Base-by-base conservation (phyloP, 2,888 invertebrate genomes). In the Mythimna lalbum region DNA sequence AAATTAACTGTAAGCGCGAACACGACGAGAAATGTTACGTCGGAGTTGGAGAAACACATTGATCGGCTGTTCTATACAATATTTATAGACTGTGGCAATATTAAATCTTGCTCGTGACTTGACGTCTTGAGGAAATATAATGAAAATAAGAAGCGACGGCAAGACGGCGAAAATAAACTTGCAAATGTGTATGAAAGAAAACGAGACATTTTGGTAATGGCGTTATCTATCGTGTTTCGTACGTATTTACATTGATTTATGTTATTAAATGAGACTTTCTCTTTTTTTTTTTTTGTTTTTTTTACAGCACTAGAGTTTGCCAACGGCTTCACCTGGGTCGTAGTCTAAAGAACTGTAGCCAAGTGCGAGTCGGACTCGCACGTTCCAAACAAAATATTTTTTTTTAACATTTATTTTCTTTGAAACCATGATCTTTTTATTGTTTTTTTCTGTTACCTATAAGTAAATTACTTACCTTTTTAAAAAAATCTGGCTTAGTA, bases 131-230 rank as follows among this genome's bases (percentile, higher is more conserved):
- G 59, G 66, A 67, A 67, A 77, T 72, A 77, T 77, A 77, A 77
- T 73, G 61, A 78, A 83, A 74, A 63, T 84, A 74, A 66, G 59
- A 73, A 60, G 63, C 71, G 61, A 57, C 55, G 39, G 17, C 31
- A 50, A 70, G 39, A 82, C 57, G 59, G 12, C 4, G 27, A 66
- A 71, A 64, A 84, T 78, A 73, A 55, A 78, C 60, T 84, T 78
- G 55, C 56, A 78, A 81, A 81, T 84, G 27, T 53, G 52, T 65
- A n/a, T 63, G 67, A 69, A 74, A 57, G 61, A 69, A 79, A 69
- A 65, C 47, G 60, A 62, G 59, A 59, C 60, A 21, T 55, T 81
- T 81, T 31, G 52, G 67, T 72, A 81, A 83, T 81, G 27, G 53
- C 53, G 67, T 67, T 83, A 81, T 61, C 69, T 69, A 63, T 78